These are phyloP conservation scores for Sesamia inferens DNA, from an alignment of 2,888 invertebrate species.

Conservation along the genomic window DNA sequence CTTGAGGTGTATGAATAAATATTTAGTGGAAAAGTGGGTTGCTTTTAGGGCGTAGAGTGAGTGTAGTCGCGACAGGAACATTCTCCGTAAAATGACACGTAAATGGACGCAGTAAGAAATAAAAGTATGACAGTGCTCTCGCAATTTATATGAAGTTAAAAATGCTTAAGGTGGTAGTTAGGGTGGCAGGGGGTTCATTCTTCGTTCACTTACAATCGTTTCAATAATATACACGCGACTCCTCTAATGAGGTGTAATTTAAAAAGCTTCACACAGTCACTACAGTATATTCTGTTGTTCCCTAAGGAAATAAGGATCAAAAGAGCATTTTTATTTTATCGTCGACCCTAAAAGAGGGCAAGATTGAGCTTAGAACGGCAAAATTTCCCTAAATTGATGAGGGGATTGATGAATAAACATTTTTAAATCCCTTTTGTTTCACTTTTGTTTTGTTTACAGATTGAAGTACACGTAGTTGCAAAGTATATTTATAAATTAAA, in stretches of 20 bases:
- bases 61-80: slow-evolving; percentile 57
- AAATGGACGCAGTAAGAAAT: slow-evolving; percentile 61
- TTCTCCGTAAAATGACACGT: slow-evolving; percentile 59
- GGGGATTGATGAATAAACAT: slow-evolving; percentile 62
- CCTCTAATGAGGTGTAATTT: slow-evolving; percentile 69
- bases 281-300: slow-evolving; percentile 38
- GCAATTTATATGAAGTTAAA: slow-evolving; percentile 66
- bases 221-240: slow-evolving; percentile 68
- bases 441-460: slow-evolving; percentile 54
- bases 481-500: slow-evolving; percentile 42
- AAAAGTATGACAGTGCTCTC: slow-evolving; percentile 62
- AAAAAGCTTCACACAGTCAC: slow-evolving; percentile 47
- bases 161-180: slow-evolving; percentile 66
- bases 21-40: slow-evolving; percentile 62
- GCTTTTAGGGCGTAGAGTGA: slow-evolving; percentile 57
- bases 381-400: slow-evolving; percentile 58
- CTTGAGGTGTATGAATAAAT: slow-evolving; percentile 61
- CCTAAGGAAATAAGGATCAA: slow-evolving; percentile 40
- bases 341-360: slow-evolving; percentile 47
- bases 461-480: slow-evolving; percentile 39
- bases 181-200: slow-evolving; percentile 57
- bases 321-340: slow-evolving; percentile 58
- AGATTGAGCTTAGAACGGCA: slow-evolving; percentile 46
- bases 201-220: slow-evolving; percentile 66
- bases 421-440: slow-evolving; percentile 61